Conservation (phyloP, 2,888 invertebrate genomes). For the Ramazzottius varieornatus region DNA sequence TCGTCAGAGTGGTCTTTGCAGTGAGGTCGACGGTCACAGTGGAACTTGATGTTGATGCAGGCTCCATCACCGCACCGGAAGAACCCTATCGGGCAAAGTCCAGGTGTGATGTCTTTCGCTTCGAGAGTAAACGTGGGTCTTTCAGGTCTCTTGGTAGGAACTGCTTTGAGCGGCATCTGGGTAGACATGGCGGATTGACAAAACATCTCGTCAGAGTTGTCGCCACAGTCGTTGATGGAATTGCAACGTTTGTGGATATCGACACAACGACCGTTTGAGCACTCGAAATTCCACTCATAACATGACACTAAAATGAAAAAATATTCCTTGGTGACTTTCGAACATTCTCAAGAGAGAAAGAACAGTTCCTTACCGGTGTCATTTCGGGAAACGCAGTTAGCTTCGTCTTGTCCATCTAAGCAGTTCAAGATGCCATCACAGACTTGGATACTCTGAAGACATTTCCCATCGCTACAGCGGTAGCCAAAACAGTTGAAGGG, state of each 20-base stretch:
- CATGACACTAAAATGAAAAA: background rate
- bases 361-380: background rate
- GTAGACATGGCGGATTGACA: background rate
- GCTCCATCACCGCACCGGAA: slow-evolving; percentile 1
- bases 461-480: background rate
- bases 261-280: background rate
- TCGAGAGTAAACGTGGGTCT: background rate
- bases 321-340: too few relatives aligned
- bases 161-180: background rate
- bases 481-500: slow-evolving; percentile 1
- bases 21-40: background rate
- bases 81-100: background rate
- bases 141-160: background rate
- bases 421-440: background rate
- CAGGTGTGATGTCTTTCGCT: background rate
- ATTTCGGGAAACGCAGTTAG: background rate
- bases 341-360: too few relatives aligned
- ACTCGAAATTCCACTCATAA: background rate
- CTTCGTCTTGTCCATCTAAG: background rate
- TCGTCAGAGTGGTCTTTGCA: background rate
- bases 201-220: background rate
- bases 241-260: background rate
- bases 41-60: background rate
- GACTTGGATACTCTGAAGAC: background rate
- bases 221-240: background rate